Evolutionary conservation across 1,140 invertebrate genomes (phyloP), one percentile per base, ranked within the genome.

Genomic region (Drosophila malerkotliana): DNA sequence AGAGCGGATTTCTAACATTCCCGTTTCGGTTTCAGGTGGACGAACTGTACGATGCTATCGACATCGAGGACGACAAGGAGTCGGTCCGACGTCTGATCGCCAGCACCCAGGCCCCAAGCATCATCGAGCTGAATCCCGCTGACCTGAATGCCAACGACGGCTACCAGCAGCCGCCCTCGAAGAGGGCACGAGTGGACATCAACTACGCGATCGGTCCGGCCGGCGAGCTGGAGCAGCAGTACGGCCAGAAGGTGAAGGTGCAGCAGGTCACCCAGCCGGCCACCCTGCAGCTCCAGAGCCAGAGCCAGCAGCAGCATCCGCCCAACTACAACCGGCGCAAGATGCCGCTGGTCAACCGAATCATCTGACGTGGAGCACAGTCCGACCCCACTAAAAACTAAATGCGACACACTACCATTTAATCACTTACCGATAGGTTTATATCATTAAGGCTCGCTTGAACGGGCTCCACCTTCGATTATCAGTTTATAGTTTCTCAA

Each of bases 341-440:
- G 87, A 94, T 93, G 59, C 93, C 93, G 44, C 92, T 94, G 58
- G 93, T 94, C 12, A 94, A 94, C 77, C 79, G 93, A 76, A 93
- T 94, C 48, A 93, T 93, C 18, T 92, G 93, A 79, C 51, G 47
- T n/a, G 63, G 21, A 59, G 24, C 60, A 56, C 30, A 52, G 49
- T 34, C 34, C 56, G 10, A 37, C 34, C 15, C 7, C 21, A 34
- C 55, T 37, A 47, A 21, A 47, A 37, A 57, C 51, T 18, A 53
- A 34, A 54, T 10, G 32, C 51, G 15, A 18, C 37, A 55, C 58
- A 44, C 39, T 44, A 37, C 15, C n/a, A 18, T 44, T 44, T 44
- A 44, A 44, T 44, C 10, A 44, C 41, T 44, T 15, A 44, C 4
- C 4, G n/a, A 15, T 44, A 15, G 15, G 41, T 8, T 44, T 44